Conservation (phyloP, 2,888 invertebrate species). For the Protodeltote pygarga region DNA sequence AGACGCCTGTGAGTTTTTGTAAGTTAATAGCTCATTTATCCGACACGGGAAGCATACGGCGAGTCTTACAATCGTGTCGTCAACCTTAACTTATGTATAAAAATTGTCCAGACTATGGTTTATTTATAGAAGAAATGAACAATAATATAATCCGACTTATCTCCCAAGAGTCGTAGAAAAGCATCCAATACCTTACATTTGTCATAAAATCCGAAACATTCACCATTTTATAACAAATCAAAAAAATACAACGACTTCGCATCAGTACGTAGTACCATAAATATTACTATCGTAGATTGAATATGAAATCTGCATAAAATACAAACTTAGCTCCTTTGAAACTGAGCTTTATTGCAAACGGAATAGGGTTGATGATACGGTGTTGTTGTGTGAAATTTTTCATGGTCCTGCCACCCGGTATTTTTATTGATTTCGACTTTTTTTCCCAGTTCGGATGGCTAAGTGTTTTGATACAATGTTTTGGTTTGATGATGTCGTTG, state of each 20-base stretch:
- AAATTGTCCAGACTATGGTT: no score
- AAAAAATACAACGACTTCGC: conserved; percentile 32
- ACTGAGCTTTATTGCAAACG: no score
- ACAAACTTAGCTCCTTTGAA: no score
- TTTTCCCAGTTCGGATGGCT: conserved; percentile 32
- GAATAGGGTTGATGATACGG: conserved; percentile 15
- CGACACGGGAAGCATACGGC: no score
- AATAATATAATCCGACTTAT: no score
- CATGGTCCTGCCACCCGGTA: conserved; percentile 25
- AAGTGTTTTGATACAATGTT: conserved; percentile 36
- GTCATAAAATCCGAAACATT: conserved; percentile 2
- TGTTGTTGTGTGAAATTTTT: conserved; percentile 5
- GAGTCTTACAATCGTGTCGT: no score
- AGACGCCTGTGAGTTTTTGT: no score
- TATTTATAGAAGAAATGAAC: no score
- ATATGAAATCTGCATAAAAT: conserved; percentile 73
- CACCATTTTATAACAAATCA: conserved; percentile 26
- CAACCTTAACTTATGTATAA: no score
- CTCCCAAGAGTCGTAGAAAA: no score
- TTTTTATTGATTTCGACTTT: conserved; percentile 51
- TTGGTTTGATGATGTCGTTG: conserved; percentile 24
- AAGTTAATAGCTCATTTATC: no score
- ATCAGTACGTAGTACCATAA: conserved; percentile 59
- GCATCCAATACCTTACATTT: background rate
- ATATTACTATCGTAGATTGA: conserved; percentile 70